A percentile compares a stretch with the other conserved stretches of the same genome.
Evolutionary conservation across 2,888 invertebrate genomes (phyloP).

Genomic region (Synergus gifuensis): DNA sequence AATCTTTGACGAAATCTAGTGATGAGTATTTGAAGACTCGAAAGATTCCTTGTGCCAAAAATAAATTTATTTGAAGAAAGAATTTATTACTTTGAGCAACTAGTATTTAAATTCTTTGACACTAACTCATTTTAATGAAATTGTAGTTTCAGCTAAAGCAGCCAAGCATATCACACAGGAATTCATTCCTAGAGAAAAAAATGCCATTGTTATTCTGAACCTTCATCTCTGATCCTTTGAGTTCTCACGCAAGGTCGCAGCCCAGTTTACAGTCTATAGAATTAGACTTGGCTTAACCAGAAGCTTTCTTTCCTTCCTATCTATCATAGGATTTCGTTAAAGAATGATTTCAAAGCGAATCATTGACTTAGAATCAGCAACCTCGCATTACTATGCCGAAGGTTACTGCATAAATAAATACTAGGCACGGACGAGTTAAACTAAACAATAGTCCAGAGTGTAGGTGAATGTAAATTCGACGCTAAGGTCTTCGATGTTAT

Average conservation of each 20-base stretch:
- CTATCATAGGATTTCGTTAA: background rate
- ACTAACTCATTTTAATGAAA: background rate
- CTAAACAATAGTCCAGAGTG: slow-evolving; percentile 6
- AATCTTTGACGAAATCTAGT: background rate
- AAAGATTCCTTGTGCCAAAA: background rate
- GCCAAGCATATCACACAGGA: background rate
- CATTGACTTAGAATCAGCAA: slow-evolving; percentile 6
- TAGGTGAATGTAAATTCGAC: background rate
- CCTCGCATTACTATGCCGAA: slow-evolving; percentile 12
- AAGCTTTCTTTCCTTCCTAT: background rate
- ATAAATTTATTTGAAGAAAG: background rate
- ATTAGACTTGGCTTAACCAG: background rate
- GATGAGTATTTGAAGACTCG: background rate
- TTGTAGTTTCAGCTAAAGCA: background rate
- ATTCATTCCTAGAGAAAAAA: background rate
- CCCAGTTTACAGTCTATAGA: slow-evolving; percentile 12
- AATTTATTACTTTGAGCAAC: background rate
- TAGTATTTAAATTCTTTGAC: background rate
- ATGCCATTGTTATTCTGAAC: slow-evolving; percentile 12
- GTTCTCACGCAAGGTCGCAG: slow-evolving; percentile 4
- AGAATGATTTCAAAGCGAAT: background rate
- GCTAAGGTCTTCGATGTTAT: background rate
- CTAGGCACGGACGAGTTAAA: background rate
- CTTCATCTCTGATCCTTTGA: background rate
- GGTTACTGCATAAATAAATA: slow-evolving; percentile 22